These are phyloP conservation scores for Dicrurus megarhynchus DNA, from an alignment of 2,113 vertebrate genomes.

Conservation along the genomic window DNA sequence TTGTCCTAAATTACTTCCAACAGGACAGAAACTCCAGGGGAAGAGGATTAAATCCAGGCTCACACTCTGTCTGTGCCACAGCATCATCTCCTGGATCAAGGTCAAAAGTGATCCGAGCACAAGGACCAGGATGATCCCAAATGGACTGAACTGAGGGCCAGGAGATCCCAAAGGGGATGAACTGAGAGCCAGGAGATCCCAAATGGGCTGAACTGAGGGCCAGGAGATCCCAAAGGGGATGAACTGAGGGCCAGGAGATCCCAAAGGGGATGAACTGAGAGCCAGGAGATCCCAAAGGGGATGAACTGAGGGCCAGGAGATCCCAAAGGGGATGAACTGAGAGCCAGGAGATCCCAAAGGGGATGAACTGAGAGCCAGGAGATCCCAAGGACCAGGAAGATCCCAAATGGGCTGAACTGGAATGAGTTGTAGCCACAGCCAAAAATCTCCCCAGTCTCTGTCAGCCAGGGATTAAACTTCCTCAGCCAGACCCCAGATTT, in stretches of 20 bases:
- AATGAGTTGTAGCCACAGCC: neutral
- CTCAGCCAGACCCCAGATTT: neutral
- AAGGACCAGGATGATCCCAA: neutral
- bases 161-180: neutral
- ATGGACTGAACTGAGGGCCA: neutral
- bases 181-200: neutral
- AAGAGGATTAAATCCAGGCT: neutral
- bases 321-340: neutral
- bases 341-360: rapidly evolving
- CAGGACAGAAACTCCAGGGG: neutral
- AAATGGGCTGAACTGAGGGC: no score
- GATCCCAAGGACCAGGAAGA: no score
- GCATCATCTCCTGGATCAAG: neutral
- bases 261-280: neutral
- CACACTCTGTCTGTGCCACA: neutral
- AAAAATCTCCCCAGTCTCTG: neutral
- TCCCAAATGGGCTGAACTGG: neutral
- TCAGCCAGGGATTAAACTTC: neutral
- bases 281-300: rapidly evolving
- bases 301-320: neutral
- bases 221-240: neutral
- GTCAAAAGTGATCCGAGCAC: neutral
- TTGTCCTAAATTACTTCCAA: neutral
- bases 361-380: rapidly evolving
- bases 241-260: no score